A percentile compares a stretch with the other conserved stretches of the same genome.
phyloP scores from a whole-genome alignment of 2,888 invertebrate genomes.

The Hemaris fuciformis region DNA sequence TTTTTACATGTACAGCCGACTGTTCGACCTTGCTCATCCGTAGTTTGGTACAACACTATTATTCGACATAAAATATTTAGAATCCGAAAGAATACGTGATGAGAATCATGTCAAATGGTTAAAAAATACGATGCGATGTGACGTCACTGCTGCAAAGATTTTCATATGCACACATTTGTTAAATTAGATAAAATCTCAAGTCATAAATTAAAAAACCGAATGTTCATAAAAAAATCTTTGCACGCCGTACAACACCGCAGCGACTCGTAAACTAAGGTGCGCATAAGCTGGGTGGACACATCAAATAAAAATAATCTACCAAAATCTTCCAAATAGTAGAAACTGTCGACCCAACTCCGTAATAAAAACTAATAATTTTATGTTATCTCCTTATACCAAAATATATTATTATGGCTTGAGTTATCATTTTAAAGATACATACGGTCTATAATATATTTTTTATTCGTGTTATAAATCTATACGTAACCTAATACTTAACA shows the following conservation, averaged over 20 bases:
- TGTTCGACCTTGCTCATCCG: slow-evolving; percentile 6
- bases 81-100: not conserved
- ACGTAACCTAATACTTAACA: slow-evolving; percentile 68
- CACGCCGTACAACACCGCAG: not conserved
- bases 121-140: slow-evolving; percentile 1
- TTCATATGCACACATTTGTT: not conserved
- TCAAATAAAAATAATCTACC: slow-evolving; percentile 16
- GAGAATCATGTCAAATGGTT: slow-evolving; percentile 8
- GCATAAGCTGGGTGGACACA: slow-evolving; percentile 48
- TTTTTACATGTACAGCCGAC: slow-evolving; percentile 55
- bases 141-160: slow-evolving; percentile 5
- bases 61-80: not conserved
- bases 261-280: slow-evolving; percentile 8
- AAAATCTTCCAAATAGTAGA: slow-evolving; percentile 33
- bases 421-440: slow-evolving; percentile 75
- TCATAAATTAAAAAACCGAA: not conserved
- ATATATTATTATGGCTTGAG: slow-evolving; percentile 81
- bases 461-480: slow-evolving; percentile 67
- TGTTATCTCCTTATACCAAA: slow-evolving; percentile 77
- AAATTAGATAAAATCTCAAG: not conserved
- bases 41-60: slow-evolving; percentile 19
- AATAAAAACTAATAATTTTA: slow-evolving; percentile 60
- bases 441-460: slow-evolving; percentile 67
- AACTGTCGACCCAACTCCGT: slow-evolving; percentile 52
- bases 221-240: not conserved